Percentiles rank a stretch among this genome's conserved stretches.
Evolutionary conservation across 1,140 invertebrate species (phyloP).

Genomic region (Panulirus ornatus): DNA sequence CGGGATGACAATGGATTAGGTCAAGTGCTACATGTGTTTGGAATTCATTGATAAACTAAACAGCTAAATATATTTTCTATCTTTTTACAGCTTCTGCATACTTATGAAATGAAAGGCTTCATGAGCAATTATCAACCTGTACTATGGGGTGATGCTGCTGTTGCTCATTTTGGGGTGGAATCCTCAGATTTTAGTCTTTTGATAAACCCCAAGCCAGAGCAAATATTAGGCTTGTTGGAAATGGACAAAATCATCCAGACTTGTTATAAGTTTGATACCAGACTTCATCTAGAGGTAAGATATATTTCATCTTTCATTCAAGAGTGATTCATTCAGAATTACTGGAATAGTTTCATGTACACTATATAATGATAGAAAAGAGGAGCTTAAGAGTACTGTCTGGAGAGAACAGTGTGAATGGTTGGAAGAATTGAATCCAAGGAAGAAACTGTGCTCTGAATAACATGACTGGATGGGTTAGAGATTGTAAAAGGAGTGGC

Average conservation of each 20-base stretch:
- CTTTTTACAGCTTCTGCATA: slow-evolving; percentile 39
- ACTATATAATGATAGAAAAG: too few relatives aligned
- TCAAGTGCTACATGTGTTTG: too few relatives aligned
- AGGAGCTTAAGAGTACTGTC: too few relatives aligned
- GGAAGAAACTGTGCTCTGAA: too few relatives aligned
- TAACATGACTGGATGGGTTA: too few relatives aligned
- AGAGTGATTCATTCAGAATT: too few relatives aligned
- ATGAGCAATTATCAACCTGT: slow-evolving; percentile 55
- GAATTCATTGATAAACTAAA: neutral
- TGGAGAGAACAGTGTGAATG: too few relatives aligned
- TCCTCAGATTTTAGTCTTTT: slow-evolving; percentile 2
- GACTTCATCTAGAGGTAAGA: slow-evolving; percentile 48
- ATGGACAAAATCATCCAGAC: slow-evolving; percentile 45
- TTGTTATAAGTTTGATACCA: slow-evolving; percentile 40
- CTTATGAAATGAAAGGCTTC: slow-evolving; percentile 53
- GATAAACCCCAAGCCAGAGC: slow-evolving; percentile 29
- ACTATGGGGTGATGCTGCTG: slow-evolving; percentile 60
- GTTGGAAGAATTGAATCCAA: too few relatives aligned
- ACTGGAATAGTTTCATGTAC: too few relatives aligned
- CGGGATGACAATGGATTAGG: too few relatives aligned
- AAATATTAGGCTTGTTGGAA: slow-evolving; percentile 30
- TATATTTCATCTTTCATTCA: too few relatives aligned
- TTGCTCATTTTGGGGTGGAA: slow-evolving; percentile 56
- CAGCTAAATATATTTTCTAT: neutral
- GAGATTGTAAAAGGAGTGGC: too few relatives aligned